Evolutionary conservation across 2,888 invertebrate genomes (phyloP).

Genomic region (Xestia xanthographa): DNA sequence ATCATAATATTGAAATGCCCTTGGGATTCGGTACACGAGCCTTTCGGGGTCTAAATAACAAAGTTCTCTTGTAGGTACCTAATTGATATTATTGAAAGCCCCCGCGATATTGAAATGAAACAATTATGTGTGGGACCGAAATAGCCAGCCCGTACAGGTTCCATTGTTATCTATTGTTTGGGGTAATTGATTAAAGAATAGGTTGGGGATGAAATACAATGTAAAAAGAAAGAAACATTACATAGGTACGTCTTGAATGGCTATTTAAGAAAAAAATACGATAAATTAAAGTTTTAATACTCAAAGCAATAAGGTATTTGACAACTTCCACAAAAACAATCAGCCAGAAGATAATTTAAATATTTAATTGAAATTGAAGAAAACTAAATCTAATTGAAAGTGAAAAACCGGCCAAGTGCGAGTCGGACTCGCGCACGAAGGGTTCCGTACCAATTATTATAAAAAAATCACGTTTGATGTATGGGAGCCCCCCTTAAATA

Average conservation of each 20-base stretch:
- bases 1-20: slow-evolving; percentile 6
- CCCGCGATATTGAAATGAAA: neutral
- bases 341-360: neutral
- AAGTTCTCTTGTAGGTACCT: neutral
- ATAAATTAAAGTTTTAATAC: too few relatives aligned
- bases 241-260: too few relatives aligned
- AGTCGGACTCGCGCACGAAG: too few relatives aligned
- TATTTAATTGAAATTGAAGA: neutral
- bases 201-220: neutral
- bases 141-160: neutral
- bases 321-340: neutral
- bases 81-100: slow-evolving; percentile 10
- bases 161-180: neutral
- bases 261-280: too few relatives aligned
- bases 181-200: neutral
- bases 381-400: neutral
- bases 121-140: neutral
- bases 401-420: too few relatives aligned
- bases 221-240: neutral
- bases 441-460: too few relatives aligned
- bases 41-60: neutral
- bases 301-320: neutral
- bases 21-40: neutral
- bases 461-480: too few relatives aligned
- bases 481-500: too few relatives aligned